These are phyloP conservation scores for Theristicus caerulescens DNA, from an alignment of 2,113 vertebrate species.

Conservation along the genomic window DNA sequence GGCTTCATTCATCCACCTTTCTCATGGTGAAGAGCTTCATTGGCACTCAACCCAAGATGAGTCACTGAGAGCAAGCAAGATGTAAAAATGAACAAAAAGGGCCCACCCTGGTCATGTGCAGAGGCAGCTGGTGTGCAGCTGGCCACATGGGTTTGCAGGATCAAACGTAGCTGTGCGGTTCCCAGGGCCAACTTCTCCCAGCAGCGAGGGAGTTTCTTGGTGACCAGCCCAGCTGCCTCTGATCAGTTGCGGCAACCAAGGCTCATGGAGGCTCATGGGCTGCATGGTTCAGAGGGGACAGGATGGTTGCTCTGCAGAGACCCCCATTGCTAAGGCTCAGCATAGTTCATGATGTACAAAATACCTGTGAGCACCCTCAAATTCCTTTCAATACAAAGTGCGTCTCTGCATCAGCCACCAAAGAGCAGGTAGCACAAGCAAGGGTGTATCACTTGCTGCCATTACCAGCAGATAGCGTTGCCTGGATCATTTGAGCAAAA, in stretches of 20 bases:
- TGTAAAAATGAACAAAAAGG: neutral
- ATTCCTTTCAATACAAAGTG: neutral
- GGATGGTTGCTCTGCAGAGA: neutral
- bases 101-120: accelerated
- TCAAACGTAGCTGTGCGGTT: accelerated
- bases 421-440: neutral
- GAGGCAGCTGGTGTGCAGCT: neutral
- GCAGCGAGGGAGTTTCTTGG: neutral
- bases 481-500: neutral
- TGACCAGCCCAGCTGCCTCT: neutral
- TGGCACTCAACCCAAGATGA: no score
- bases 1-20: neutral
- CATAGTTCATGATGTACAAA: neutral
- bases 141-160: accelerated
- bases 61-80: neutral
- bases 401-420: neutral
- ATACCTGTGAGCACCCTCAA: neutral
- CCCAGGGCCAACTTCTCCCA: neutral
- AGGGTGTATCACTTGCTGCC: accelerated
- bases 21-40: neutral
- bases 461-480: neutral
- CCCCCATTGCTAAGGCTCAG: neutral
- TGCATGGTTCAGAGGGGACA: neutral
- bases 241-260: accelerated
- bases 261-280: neutral